Evolutionary conservation across 2,888 invertebrate genomes (phyloP), one percentile per base, ranked within the genome.

Genomic region (Gastrophysa polygoni): DNA sequence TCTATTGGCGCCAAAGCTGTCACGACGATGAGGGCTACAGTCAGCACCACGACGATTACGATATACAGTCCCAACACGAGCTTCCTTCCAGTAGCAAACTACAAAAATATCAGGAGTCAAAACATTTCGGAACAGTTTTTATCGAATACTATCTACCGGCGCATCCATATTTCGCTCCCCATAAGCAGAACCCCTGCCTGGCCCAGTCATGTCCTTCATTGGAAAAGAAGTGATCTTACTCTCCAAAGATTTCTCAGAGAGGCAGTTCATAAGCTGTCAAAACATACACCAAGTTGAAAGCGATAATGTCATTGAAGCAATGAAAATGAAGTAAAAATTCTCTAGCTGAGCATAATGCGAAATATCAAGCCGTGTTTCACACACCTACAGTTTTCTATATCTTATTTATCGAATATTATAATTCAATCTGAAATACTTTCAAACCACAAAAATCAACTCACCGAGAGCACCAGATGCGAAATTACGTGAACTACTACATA

Each of bases 401-500:
- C n/a, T n/a, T n/a, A n/a, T n/a, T n/a, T n/a, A n/a, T n/a, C n/a
- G n/a, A n/a, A n/a, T n/a, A n/a, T n/a, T n/a, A n/a, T n/a, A n/a
- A n/a, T n/a, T n/a, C n/a, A n/a, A n/a, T n/a, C n/a, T n/a, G n/a
- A n/a, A n/a, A n/a, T n/a, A n/a, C n/a, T 52, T 48, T 21, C 17
- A 46, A 32, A 55, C 3, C 24, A 5, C 5, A 38, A 21, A 11
- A n/a, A 49, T 7, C 6, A 29, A 48, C 89, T 89, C 84, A 94
- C 94, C 79, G 95, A 92, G 64, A 93, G 86, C 59, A 95, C 85
- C 44, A 97, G 81, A 80, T 98, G 97, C 78, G 93, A 89, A 60
- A 93, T 78, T 49, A 96, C 91, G 79, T 98, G 95, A 83, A 96
- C 92, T 2, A 89, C 90, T 11, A 97, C 94, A 81, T 91, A 97